Conservation (phyloP, 2,113 vertebrate species). For the Albula goreensis region DNA sequence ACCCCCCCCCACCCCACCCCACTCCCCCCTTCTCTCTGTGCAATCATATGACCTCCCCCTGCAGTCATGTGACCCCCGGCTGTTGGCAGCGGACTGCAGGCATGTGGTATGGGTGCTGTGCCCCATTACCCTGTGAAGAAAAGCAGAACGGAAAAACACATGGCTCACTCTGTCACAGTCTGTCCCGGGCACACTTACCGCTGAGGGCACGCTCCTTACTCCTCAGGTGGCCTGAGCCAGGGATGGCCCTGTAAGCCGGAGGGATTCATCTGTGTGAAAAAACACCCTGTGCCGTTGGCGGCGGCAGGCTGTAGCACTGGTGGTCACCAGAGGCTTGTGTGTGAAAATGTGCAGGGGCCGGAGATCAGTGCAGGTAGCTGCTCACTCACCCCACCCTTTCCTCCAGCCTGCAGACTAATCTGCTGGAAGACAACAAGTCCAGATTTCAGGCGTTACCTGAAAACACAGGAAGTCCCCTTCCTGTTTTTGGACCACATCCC, state of each 20-base stretch:
- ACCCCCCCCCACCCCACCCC: too few species aligned
- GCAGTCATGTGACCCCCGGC: background rate
- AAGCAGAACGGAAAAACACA: background rate
- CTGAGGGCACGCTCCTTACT: too few species aligned
- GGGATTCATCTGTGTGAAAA: background rate
- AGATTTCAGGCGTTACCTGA: slow-evolving; percentile 41
- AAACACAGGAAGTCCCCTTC: slow-evolving; percentile 43
- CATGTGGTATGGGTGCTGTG: background rate
- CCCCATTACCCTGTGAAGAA: background rate
- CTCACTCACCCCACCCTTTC: slow-evolving; percentile 15
- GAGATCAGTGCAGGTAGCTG: slow-evolving; percentile 17
- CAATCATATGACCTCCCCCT: too few species aligned
- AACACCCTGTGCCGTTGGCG: too few species aligned
- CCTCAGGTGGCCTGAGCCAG: too few species aligned
- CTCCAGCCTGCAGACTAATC: slow-evolving; percentile 15
- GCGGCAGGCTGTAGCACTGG: background rate
- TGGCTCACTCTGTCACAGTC: background rate
- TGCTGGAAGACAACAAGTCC: slow-evolving; percentile 26
- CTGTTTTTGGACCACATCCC: slow-evolving; percentile 39
- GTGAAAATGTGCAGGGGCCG: background rate
- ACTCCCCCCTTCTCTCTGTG: too few species aligned
- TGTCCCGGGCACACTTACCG: too few species aligned
- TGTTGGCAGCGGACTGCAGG: background rate
- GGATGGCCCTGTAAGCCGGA: background rate
- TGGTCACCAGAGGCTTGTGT: background rate